Base-by-base conservation (phyloP, 2,797 vertebrate species). In the Dryobates pubescens region DNA sequence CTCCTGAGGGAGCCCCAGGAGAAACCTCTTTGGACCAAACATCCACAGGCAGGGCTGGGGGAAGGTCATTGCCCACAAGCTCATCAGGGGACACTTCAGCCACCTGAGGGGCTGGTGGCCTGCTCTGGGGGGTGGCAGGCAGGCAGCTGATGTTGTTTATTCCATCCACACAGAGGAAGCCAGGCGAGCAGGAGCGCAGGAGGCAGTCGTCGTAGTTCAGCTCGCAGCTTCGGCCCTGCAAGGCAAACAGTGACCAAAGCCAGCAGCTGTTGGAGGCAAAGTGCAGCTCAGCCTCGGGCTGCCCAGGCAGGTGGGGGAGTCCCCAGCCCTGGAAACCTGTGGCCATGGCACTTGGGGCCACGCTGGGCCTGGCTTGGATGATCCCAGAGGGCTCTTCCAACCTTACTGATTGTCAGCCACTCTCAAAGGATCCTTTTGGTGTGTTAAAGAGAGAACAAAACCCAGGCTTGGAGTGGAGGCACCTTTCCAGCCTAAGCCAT, bases 121-220 rank as follows among this genome's bases (percentile, higher is more conserved):
- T 95, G 92, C 95, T 96, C 88, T 89, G 64, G 47, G 89, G 94
- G 76, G 83, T 83, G 81, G 92, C 58, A 95, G 97, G 96, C 92
- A 98, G 96, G 94, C 98, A 98, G 95, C 97, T 98, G 97, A 98
- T 97, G 96, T 96, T 97, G 96, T 98, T 98, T 97, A 98, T 97
- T 96, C 97, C 98, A 87, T 98, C 98, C 94, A 97, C 89, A 96
- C 98, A 98, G 94, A 97, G 96, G 97, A 98, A 98, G n/a, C 96
- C 97, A 96, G 89, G 92, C 74, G 98, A 98, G 96, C 98, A 99
- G 36, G 97, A 97, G 92, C 97, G 97, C 70, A 98, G 97, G 96
- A 98, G 96, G 97, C 98, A 99, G 95, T 98, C 98, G 85, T 98
- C 96, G 95, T 98, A 99, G 97, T 99, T 98, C 96, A 97, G 94